Percentiles rank a stretch among this genome's conserved stretches.
These are phyloP conservation scores for Dynastes grantii DNA, from an alignment of 2,888 invertebrate genomes.

Conservation along the genomic window DNA sequence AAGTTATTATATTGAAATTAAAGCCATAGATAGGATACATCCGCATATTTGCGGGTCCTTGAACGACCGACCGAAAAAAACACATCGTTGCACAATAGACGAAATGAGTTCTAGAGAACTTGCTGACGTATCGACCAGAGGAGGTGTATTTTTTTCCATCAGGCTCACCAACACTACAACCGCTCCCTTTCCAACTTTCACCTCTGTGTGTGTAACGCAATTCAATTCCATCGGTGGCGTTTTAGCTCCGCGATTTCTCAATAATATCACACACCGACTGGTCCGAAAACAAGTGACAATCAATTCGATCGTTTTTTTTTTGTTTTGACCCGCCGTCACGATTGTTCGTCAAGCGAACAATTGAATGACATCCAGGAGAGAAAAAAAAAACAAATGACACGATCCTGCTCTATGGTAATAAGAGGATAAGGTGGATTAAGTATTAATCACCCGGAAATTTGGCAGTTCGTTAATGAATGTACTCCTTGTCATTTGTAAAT, in stretches of 20 bases:
- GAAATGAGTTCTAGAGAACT: constrained; percentile 34
- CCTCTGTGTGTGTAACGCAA: constrained; percentile 17
- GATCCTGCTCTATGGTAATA: not conserved
- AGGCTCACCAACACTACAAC: constrained; percentile 30
- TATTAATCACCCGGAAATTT: constrained; percentile 11
- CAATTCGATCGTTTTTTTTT: constrained; percentile 14
- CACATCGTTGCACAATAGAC: constrained; percentile 31
- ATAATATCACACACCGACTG: not conserved
- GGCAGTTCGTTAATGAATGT: not conserved
- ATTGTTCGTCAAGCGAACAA: constrained; percentile 26
- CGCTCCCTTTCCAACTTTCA: constrained; percentile 44
- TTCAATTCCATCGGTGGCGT: constrained; percentile 28
- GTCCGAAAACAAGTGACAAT: constrained; percentile 24
- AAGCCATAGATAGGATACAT: constrained; percentile 9
- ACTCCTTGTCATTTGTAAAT: not conserved
- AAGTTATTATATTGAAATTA: not conserved
- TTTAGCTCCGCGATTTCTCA: constrained; percentile 23
- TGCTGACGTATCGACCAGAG: constrained; percentile 31
- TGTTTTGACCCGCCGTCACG: not conserved
- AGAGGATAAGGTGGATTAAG: constrained; percentile 6
- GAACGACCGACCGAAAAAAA: constrained; percentile 11
- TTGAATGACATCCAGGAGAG: constrained; percentile 10
- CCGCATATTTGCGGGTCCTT: constrained; percentile 33
- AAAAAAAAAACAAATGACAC: not conserved
- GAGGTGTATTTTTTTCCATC: constrained; percentile 30